Base-by-base conservation (phyloP, 2,888 invertebrate species). In the Atherix ibis region DNA sequence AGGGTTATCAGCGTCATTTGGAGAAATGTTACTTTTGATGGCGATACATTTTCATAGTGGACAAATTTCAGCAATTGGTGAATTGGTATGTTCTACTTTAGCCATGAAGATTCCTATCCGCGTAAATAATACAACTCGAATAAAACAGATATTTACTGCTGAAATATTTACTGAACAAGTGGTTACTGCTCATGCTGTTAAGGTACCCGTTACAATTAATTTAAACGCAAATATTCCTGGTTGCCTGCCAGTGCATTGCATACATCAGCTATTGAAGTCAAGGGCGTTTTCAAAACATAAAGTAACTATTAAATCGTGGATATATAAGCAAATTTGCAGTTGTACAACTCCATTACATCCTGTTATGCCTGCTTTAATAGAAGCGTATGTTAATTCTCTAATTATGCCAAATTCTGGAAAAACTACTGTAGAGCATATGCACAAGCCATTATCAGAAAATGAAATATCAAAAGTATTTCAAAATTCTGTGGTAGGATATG, bases 131-230 rank as follows among this genome's bases (percentile, higher is more conserved):
- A 75, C 89, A 45, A 80, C 80, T 2, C 68, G 85, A 35, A 84
- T 91, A 63, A 91, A 89, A 54, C 83, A 84, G 51, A 82, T 95
- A 19, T 95, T 97, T 53, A 92, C 87, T 0, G 89, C 91, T 51
- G 94, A 95, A 56, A 84, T 97, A 44, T 95, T 95, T 53, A 92
- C 92, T 1, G 95, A 95, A 58, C 91, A 94, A 71, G 87, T 89
- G 24, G 91, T 95, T 1, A 89, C 95, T 4, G 75, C 88, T 0
- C 92, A 94, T 61, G 95, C 95, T 0, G 88, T 94, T 0, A 87
- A 89, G 55, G 92, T 97, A 1, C 89, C 94, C 0, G 94, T 95
- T 0, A 97, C 95, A 0, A 73, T 72, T 1, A 79, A 78, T 49
- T 67, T 97, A 14, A 92, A 79, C 60, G 88, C 85, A 24, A 79